Conservation (phyloP, 2,113 vertebrate genomes). For the Microcebus jonahi region DNA sequence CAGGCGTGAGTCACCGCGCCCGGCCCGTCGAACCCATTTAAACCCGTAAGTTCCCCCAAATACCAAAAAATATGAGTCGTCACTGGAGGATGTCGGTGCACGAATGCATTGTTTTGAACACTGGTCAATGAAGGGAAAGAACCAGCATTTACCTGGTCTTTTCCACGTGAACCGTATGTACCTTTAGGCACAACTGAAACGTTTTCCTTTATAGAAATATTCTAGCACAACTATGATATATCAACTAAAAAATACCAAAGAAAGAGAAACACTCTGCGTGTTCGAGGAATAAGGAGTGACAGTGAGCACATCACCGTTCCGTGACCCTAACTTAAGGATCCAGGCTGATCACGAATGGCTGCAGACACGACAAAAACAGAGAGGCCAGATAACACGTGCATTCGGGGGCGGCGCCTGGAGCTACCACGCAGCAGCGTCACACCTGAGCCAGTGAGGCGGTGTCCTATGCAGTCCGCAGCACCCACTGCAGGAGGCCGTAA, state of each 20-base stretch:
- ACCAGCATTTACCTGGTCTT: no score
- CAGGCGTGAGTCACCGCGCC: no score
- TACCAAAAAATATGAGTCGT: neutral
- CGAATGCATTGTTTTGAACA: no score
- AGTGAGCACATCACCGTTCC: neutral
- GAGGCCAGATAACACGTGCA: no score
- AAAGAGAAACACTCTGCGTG: no score
- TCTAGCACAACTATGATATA: neutral
- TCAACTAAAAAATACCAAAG: no score
- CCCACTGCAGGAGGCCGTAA: neutral
- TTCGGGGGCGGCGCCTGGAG: neutral
- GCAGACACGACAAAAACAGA: neutral
- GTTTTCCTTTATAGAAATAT: neutral
- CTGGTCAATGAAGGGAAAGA: no score
- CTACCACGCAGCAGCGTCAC: neutral
- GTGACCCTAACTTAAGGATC: neutral
- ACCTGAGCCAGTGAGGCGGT: neutral
- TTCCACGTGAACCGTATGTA: no score
- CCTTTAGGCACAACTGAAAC: neutral
- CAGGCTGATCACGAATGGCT: neutral
- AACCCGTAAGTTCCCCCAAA: neutral
- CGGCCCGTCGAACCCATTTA: neutral
- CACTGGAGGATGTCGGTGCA: no score
- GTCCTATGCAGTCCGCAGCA: no score
- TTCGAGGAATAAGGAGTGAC: neutral